phyloP scores from a whole-genome alignment of 2,888 invertebrate genomes.

The Scaptomyza cyrtandrae region DNA sequence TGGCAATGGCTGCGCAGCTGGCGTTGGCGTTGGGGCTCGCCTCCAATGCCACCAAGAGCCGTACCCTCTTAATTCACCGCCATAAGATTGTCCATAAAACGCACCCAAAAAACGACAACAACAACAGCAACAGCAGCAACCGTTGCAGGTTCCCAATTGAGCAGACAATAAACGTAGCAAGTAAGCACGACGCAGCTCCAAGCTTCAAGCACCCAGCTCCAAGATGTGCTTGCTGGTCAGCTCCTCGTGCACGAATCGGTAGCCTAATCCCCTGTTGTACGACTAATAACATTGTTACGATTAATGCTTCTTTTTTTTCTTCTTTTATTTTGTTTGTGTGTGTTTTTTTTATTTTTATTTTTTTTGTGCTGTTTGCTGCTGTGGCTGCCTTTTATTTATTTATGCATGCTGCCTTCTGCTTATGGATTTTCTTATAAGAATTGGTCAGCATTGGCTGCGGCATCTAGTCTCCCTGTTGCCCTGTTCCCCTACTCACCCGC shows the following conservation, averaged over 20 bases:
- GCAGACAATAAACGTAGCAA: constrained; percentile 56
- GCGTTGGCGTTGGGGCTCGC: constrained; percentile 58
- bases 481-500: not conserved
- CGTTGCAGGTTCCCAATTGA: constrained; percentile 59
- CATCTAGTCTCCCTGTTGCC: constrained; percentile 13
- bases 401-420: constrained; percentile 62
- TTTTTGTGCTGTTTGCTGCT: constrained; percentile 18
- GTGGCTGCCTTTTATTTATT: constrained; percentile 69
- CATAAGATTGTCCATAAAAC: constrained; percentile 78
- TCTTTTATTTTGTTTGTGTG: constrained; percentile 38
- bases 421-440: constrained; percentile 72
- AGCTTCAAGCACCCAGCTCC: constrained; percentile 24
- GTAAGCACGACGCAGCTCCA: constrained; percentile 28
- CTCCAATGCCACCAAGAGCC: constrained; percentile 54
- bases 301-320: constrained; percentile 80
- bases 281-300: constrained; percentile 85
- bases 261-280: constrained; percentile 85
- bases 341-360: constrained; percentile 5
- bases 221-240: constrained; percentile 47
- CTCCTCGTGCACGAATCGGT: constrained; percentile 79
- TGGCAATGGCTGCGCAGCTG: constrained; percentile 62
- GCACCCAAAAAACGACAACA: constrained; percentile 52
- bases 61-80: constrained; percentile 76
- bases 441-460: constrained; percentile 63
- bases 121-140: constrained; percentile 31